Evolutionary conservation across 2,113 vertebrate species (phyloP).

Genomic region (Mormyrus lacerda): DNA sequence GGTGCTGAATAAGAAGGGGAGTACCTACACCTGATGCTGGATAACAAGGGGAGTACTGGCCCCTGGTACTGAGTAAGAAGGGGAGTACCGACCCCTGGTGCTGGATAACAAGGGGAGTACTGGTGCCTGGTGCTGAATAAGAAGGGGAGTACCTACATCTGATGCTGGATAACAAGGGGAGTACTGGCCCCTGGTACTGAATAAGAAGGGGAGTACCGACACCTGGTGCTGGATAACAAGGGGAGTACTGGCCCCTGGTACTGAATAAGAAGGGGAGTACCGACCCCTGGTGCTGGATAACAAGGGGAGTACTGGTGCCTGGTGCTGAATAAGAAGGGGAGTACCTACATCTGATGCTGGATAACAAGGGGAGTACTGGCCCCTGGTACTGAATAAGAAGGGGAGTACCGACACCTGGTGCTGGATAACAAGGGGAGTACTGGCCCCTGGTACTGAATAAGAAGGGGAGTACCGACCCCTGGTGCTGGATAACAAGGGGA

Average conservation of each 20-base stretch:
- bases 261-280: background rate
- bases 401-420: no score
- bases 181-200: background rate
- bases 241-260: background rate
- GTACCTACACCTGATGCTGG: no score
- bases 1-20: background rate
- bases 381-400: no score
- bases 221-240: background rate
- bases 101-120: background rate
- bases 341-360: no score
- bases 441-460: no score
- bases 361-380: no score
- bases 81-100: background rate
- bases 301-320: no score
- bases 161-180: background rate
- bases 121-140: background rate
- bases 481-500: no score
- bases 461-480: no score
- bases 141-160: background rate
- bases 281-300: no score
- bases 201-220: background rate
- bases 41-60: background rate
- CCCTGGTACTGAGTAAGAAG: background rate
- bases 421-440: no score
- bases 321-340: no score